Evolutionary conservation across 2,888 invertebrate genomes (phyloP), one percentile per base, ranked within the genome.

Genomic region (Philereme transversata): DNA sequence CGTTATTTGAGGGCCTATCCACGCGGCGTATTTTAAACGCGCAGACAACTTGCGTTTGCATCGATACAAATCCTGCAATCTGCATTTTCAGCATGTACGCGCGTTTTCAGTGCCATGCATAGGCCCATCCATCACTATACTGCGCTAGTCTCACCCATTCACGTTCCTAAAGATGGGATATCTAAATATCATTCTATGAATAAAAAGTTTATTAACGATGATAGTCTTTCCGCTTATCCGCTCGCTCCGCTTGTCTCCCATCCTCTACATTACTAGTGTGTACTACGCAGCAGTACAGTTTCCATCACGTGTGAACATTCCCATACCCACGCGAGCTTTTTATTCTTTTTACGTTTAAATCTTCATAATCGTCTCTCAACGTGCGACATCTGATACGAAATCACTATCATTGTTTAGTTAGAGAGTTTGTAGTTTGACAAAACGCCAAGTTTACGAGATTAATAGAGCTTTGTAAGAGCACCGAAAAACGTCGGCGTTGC

Each of bases 231-330:
- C 59, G 51, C 62, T 62, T 36, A 43, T 50, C 11, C 48, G 46
- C 64, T 71, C 78, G 77, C 71, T 72, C 62, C 69, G 71, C 73
- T 73, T 45, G 35, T 64, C 44, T 36, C 51, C 56, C 63, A 60
- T 36, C 59, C 65, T 51, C 68, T 64, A 56, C 62, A 74, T 68
- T 67, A 72, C 68, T 70, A 66, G 70, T n/a, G n/a, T n/a, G n/a
- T 72, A 72, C 68, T 53, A 78, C 71, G 54, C 77, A 78, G 80
- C 76, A 76, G 77, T 80, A 85, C 84, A 80, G 85, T 83, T 84
- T 82, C 76, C 71, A 77, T 78, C 88, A 91, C 89, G 90, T 92
- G 92, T 90, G 92, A 92, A 92, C 84, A 77, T 92, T 92, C 92
- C 84, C 92, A 92, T 88, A 90, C 92, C 90, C 92, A 92, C 91